Conservation (phyloP, 2,113 vertebrate genomes). For the Dasyprocta punctata region DNA sequence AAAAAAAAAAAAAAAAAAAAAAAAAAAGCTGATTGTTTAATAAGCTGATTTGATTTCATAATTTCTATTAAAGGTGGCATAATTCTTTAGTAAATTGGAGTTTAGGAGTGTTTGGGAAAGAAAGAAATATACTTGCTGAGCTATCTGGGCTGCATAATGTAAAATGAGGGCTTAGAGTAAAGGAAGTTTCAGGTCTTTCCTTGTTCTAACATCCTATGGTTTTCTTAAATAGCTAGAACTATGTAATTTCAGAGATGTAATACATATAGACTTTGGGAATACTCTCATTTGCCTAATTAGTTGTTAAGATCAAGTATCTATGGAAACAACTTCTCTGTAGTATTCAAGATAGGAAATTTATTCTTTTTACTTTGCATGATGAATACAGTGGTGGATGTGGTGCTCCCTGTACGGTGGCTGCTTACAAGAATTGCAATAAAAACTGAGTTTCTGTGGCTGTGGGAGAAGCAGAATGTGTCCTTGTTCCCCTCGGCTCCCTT, state of each 20-base stretch:
- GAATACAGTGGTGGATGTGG: not conserved
- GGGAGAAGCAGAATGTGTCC: not conserved
- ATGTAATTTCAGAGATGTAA: constrained; percentile 41
- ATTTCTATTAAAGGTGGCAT: constrained; percentile 6
- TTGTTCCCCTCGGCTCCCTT: not conserved
- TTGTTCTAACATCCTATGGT: not conserved
- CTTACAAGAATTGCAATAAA: not conserved
- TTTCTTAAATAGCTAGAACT: not conserved
- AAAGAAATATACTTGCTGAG: not conserved
- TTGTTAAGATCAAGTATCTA: constrained; percentile 58
- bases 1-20: not conserved
- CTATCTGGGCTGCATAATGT: not conserved
- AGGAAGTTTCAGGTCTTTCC: not conserved
- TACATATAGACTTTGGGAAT: constrained; percentile 27
- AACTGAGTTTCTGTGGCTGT: not conserved
- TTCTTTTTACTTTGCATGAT: not conserved
- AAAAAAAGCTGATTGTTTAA: not conserved
- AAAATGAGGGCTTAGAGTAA: not conserved
- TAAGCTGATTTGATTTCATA: not conserved
- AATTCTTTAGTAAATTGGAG: constrained; percentile 1
- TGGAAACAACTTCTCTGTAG: constrained; percentile 38
- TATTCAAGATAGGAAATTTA: constrained; percentile 30
- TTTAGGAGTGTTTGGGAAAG: not conserved
- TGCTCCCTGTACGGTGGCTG: not conserved
- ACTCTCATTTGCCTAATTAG: constrained; percentile 34